phyloP scores from a whole-genome alignment of 2,797 vertebrate species.

The Macropodus opercularis region DNA sequence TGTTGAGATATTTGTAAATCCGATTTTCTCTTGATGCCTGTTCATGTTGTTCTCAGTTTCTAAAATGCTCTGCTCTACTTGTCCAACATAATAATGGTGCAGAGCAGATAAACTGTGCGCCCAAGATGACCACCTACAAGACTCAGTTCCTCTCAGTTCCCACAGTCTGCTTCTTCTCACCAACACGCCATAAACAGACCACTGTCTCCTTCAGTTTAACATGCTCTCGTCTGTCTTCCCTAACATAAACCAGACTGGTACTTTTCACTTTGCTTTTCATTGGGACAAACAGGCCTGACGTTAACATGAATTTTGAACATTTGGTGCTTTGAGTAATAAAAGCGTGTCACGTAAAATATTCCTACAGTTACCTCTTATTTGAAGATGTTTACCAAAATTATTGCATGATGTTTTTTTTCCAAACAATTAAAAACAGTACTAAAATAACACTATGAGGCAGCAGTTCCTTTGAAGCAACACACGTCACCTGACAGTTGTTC shows the following conservation, averaged over 20 bases:
- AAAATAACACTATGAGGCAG: neutral
- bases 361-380: too few relatives aligned
- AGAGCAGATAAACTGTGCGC: conserved; percentile 8
- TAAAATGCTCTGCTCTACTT: neutral
- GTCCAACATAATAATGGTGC: neutral
- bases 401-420: neutral
- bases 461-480: neutral
- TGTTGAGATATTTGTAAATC: neutral
- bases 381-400: neutral
- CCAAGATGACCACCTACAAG: conserved; percentile 8
- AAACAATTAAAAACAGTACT: neutral
- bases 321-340: conserved; percentile 11
- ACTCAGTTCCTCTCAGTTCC: conserved; percentile 22
- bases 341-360: too few relatives aligned
- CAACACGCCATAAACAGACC: conserved; percentile 25
- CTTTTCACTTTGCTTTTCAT: conserved; percentile 37
- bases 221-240: conserved; percentile 12
- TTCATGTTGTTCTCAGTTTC: neutral
- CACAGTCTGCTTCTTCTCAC: conserved; percentile 21
- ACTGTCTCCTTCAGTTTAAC: conserved; percentile 18
- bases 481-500: conserved; percentile 20
- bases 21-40: neutral
- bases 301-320: conserved; percentile 33
- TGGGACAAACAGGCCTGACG: conserved; percentile 47
- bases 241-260: conserved; percentile 47